phyloP scores from a whole-genome alignment of 1,140 invertebrate species.

The Meloidogyne floridensis region DNA sequence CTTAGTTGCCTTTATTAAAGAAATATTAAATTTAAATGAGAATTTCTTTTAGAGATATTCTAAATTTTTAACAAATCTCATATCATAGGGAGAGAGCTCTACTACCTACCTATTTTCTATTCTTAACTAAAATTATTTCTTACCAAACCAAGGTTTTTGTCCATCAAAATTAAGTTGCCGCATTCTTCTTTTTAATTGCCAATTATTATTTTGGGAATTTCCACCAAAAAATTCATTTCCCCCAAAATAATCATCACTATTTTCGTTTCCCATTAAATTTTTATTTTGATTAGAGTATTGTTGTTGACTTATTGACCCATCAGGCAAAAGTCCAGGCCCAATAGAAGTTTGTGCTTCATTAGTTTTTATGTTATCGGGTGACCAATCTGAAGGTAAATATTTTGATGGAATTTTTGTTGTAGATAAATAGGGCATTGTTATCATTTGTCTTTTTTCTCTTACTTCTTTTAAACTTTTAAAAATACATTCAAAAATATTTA shows the following conservation, averaged over 20 bases:
- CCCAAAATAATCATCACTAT: background rate
- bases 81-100: no score
- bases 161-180: conserved; percentile 2
- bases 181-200: background rate
- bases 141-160: conserved; percentile 2
- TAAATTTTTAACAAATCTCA: no score
- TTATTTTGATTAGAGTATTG: background rate
- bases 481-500: background rate
- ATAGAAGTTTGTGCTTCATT: background rate
- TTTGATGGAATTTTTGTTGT: background rate
- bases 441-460: background rate
- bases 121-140: background rate
- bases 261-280: conserved; percentile 1
- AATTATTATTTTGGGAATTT: background rate
- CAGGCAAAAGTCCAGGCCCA: conserved; percentile 11
- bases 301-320: background rate
- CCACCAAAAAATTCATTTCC: background rate
- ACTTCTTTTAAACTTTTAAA: background rate
- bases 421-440: background rate
- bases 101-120: no score
- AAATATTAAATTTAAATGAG: no score
- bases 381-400: conserved; percentile 6
- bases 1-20: no score
- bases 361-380: background rate
- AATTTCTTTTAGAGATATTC: no score